Evolutionary conservation across 2,113 vertebrate genomes (phyloP), one percentile per base, ranked within the genome.

Genomic region (Lepisosteus osseus): DNA sequence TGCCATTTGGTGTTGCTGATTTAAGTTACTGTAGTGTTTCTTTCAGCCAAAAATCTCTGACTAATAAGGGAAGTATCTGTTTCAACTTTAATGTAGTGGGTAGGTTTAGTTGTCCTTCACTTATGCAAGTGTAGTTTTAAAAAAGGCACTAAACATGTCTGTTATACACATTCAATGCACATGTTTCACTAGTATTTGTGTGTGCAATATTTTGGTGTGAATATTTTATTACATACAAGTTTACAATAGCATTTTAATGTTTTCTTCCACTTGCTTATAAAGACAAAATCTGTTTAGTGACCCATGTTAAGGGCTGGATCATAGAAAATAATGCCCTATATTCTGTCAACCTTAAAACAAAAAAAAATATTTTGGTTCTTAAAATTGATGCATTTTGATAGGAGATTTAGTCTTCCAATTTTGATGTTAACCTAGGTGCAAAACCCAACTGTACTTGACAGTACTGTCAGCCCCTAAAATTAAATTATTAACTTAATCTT

Each of bases 321-420:
- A 29, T 66, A 59, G 15, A 57, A 12, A 69, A 3, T 75, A n/a
- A 12, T 51, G 65, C 72, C 62, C 62, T 64, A 74, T 72, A 69
- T 45, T 17, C 70, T 51, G 67, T 54, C 75, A 75, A 4, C 42
- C 72, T 74, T 56, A 78, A 71, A 68, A 51, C 41, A 5, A 51
- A 51, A 5, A 5, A 80, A 70, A 61, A 66, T 62, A 69, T 75
- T 61, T 54, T 41, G 67, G 61, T 65, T 13, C n/a, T 59, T 44
- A 65, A 47, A 29, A 69, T 71, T 45, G 40, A 72, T 72, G 65
- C 42, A 80, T 70, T 75, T 75, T 72, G 76, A 64, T 47, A 73
- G 55, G 72, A 81, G 77, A 83, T 77, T 71, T 79, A 76, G 85
- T 89, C 84, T 90, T 90, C 87, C 87, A 80, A 67, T 76, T 68